Conservation (phyloP, 2,797 vertebrate species). For the Coregonus sp. region DNA sequence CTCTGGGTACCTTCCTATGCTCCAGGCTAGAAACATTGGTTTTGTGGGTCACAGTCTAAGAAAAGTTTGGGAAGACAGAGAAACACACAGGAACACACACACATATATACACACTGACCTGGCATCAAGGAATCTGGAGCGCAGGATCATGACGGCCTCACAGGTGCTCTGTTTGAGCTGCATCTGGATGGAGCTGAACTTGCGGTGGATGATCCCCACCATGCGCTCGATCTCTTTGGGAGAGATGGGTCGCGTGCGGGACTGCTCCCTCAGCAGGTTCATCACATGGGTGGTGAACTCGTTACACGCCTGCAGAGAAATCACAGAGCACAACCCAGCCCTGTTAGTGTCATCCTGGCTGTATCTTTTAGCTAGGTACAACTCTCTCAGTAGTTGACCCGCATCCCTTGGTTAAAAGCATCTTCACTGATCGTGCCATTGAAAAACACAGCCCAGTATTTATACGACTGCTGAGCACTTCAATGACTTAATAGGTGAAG, state of each 20-base stretch:
- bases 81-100: slow-evolving; percentile 19
- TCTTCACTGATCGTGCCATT: not conserved
- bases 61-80: slow-evolving; percentile 30
- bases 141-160: slow-evolving; percentile 79
- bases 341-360: slow-evolving; percentile 4
- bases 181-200: slow-evolving; percentile 94
- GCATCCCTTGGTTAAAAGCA: slow-evolving; percentile 51
- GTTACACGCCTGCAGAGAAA: slow-evolving; percentile 87
- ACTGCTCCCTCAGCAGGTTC: slow-evolving; percentile 99
- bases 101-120: slow-evolving; percentile 76
- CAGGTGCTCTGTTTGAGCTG: slow-evolving; percentile 92
- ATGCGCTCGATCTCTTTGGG: slow-evolving; percentile 99
- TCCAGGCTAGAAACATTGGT: slow-evolving; percentile 8
- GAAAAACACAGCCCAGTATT: slow-evolving; percentile 43
- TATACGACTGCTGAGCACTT: slow-evolving; percentile 76
- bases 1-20: slow-evolving; percentile 63
- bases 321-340: slow-evolving; percentile 27
- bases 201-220: slow-evolving; percentile 96
- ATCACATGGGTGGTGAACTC: slow-evolving; percentile 99
- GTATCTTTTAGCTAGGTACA: not conserved
- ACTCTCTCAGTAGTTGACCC: not conserved
- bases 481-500: slow-evolving; percentile 84
- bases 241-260: slow-evolving; percentile 97
- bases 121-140: slow-evolving; percentile 75
- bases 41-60: slow-evolving; percentile 49